Evolutionary conservation across 2,113 vertebrate species (phyloP), one percentile per base, ranked within the genome.

Genomic region (Todiramphus saurophagus): DNA sequence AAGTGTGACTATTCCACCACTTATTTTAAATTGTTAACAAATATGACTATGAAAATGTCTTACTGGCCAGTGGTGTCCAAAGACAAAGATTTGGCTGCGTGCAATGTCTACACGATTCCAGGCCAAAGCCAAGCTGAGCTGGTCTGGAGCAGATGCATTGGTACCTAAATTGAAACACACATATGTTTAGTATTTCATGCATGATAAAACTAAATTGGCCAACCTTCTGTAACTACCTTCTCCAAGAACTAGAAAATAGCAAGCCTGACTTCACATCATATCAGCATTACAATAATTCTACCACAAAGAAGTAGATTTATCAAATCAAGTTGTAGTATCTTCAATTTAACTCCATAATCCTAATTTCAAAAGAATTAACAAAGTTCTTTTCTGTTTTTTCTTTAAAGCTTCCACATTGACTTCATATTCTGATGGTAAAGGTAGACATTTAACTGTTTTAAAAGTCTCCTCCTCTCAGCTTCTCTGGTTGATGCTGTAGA

Each of bases 51-150:
- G 39, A 67, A 94, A 67, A 15, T 43, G n/a, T 55, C 96, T 99
- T 97, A 99, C 99, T 94, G 99, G 99, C 98, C 99, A 99, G 89
- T 99, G 99, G 90, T 99, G 99, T 74, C 99, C 99, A 2, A 99
- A 99, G 76, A 99, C 98, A 95, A 99, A 99, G 96, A 99, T 99
- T 76, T 99, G 99, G 96, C 99, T 99, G 64, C 99, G 98, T 53
- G 99, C 99, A 43, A 99, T 99, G 69, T 99, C 99, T 46, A 99
- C 99, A n/a, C 99, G 98, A 96, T 99, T 99, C 99, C 99, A 99
- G 80, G 99, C 99, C 97, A 99, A 98, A 60, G 99, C 99, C 98
- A 99, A 96, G 69, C 99, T 99, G 83, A 99, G 98, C 97, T 99
- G 99, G 94, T 99, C 99, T 6, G 99, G 98, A 19, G 99, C 99